Evolutionary conservation across 2,113 vertebrate species (phyloP), one percentile per base, ranked within the genome.

Genomic region (Falco punctatus): DNA sequence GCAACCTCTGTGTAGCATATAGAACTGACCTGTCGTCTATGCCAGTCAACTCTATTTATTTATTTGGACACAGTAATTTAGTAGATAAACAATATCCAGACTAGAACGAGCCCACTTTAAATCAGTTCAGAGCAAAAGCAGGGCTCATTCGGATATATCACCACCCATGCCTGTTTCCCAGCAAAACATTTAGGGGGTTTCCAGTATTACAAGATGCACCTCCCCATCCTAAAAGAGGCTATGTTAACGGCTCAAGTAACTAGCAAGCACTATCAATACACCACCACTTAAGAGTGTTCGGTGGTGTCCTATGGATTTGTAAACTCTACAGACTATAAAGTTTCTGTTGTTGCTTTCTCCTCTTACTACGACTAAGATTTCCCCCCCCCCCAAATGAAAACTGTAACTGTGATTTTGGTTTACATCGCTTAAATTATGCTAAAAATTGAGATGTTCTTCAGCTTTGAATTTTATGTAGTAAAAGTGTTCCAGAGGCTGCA

Each of bases 211-310:
- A 44, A 69, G 19, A 40, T 28, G 17, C 9, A 51, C 1, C 17
- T 54, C 40, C 3, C 4, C 15, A 59, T 81, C 40, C 26, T n/a
- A 49, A 71, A 66, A 71, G 30, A 22, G 8, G 10, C 51, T 32
- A 15, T 4, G 10, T 51, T 44, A 71, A 51, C 20, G 51, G 18
- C 17, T 81, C 8, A 26, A 33, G 26, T 46, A 61, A 71, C 52
- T 9, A 32, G 18, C 7, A 33, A 70, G 55, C 23, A 72, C 14
- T 42, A 78, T 8, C n/a, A 46, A 15, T 17, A 16, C 14, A 70
- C 3, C n/a, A 69, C 9, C 35, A 40, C 19, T 40, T 4, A 1
- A 1, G 2, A 46, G 46, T 33, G 21, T 8, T 6, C 61, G 20
- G 5, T 64, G 55, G 6, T 24, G 52, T 33, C 61, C 38, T 33